These are phyloP conservation scores for Erebia palarica DNA, from an alignment of 2,888 invertebrate genomes.

Conservation along the genomic window DNA sequence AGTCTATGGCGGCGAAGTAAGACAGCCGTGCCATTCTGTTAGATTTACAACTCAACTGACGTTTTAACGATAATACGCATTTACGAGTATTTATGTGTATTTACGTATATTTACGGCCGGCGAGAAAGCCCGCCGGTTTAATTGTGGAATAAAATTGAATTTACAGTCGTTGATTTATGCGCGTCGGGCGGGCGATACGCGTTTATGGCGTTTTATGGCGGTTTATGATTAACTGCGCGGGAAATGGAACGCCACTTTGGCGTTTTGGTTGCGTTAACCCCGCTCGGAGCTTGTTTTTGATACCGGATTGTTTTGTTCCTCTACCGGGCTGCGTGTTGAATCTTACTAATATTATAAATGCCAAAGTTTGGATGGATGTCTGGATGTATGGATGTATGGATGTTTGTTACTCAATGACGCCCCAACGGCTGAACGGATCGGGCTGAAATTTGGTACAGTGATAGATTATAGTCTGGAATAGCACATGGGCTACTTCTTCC, in stretches of 20 bases:
- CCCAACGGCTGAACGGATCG: too few relatives aligned
- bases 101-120: slow-evolving; percentile 74
- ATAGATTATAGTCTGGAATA: too few relatives aligned
- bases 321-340: too few relatives aligned
- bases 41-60: slow-evolving; percentile 76
- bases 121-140: slow-evolving; percentile 78
- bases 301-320: slow-evolving; percentile 14
- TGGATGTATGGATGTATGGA: too few relatives aligned
- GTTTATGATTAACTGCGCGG: slow-evolving; percentile 49
- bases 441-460: too few relatives aligned
- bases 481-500: too few relatives aligned
- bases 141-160: slow-evolving; percentile 82
- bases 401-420: too few relatives aligned
- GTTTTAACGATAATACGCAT: slow-evolving; percentile 82
- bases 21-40: slow-evolving; percentile 62
- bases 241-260: slow-evolving; percentile 40
- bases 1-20: slow-evolving; percentile 46
- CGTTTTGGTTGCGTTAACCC: slow-evolving; percentile 31
- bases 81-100: slow-evolving; percentile 79
- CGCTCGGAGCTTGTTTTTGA: slow-evolving; percentile 21
- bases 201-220: slow-evolving; percentile 58
- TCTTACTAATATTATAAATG: too few relatives aligned
- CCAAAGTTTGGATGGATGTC: too few relatives aligned
- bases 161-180: slow-evolving; percentile 75
- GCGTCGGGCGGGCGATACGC: slow-evolving; percentile 48